Conservation (phyloP, 2,888 invertebrate species). For the Brachyptera risi region DNA sequence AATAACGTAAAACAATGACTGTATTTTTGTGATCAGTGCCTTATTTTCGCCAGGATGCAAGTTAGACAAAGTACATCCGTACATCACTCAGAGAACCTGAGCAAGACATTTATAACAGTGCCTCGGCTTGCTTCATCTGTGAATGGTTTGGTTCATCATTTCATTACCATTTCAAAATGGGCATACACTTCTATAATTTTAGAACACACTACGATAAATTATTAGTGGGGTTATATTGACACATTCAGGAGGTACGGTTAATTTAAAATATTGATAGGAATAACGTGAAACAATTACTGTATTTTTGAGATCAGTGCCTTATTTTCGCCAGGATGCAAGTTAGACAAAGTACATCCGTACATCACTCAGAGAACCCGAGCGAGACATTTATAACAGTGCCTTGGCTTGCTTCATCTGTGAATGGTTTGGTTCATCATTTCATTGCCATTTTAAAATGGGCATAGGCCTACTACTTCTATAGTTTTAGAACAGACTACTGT, state of each 20-base stretch:
- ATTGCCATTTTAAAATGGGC: too few relatives aligned
- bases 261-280: background rate
- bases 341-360: conserved; percentile 20
- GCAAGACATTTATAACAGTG: conserved; percentile 10
- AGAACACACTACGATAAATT: too few relatives aligned
- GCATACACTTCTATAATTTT: too few relatives aligned
- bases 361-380: conserved; percentile 35
- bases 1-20: background rate
- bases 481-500: too few relatives aligned
- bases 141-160: conserved; percentile 59
- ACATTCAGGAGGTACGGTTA: too few relatives aligned
- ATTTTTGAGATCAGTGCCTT: conserved; percentile 31
- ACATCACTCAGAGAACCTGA: conserved; percentile 37
- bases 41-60: conserved; percentile 52
- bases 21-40: conserved; percentile 36
- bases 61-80: conserved; percentile 27
- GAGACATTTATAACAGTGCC: background rate
- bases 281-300: too few relatives aligned
- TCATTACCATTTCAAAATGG: too few relatives aligned
- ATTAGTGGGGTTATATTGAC: too few relatives aligned
- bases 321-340: conserved; percentile 34
- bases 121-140: conserved; percentile 45
- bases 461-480: too few relatives aligned
- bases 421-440: too few relatives aligned
- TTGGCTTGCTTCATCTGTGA: conserved; percentile 17